Evolutionary conservation across 2,797 vertebrate genomes (phyloP), one percentile per base, ranked within the genome.

Genomic region (Myripristis jacobus): DNA sequence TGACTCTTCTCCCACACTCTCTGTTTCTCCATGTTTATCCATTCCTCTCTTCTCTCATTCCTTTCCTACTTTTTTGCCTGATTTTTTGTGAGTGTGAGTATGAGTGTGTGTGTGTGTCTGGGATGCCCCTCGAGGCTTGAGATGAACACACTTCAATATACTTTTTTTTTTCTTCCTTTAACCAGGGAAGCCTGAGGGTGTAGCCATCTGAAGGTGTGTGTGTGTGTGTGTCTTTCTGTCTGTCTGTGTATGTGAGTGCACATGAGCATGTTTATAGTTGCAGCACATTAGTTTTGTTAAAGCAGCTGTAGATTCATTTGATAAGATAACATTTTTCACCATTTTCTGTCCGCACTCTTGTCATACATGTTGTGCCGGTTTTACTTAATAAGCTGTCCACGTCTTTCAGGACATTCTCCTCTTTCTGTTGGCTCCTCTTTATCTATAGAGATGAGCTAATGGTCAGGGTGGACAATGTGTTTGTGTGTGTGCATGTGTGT

Each of bases 381-480:
- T 2, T 46, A 47, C 67, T 60, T 25, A 34, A n/a, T n/a, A n/a
- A n/a, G n/a, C 24, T 63, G 16, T 48, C 21, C 19, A 1, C 38
- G 11, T 63, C 18, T 27, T 52, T n/a, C 15, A 58, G 59, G n/a
- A 9, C 4, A 48, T 48, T 48, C 6, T 2, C 44, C 3, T 1
- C 27, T 19, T 34, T 1, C 31, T 0, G 19, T 10, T 8, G 15
- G 36, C n/a, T 47, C n/a, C 60, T 24, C 18, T 6, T 10, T 31
- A 11, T 41, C 31, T 44, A 16, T 31, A 19, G 22, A 57, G 60
- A 25, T 66, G 19, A 79, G 21, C 13, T 12, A 12, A 62, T 27
- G 41, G 66, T 82, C 63, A 75, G 73, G 66, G 46, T 70, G 70
- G 46, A 55, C 46, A 36, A 36, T 80, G 41, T 77, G 55, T 58